Base-by-base conservation (phyloP, 1,140 invertebrate genomes). In the Drosophila orena region DNA sequence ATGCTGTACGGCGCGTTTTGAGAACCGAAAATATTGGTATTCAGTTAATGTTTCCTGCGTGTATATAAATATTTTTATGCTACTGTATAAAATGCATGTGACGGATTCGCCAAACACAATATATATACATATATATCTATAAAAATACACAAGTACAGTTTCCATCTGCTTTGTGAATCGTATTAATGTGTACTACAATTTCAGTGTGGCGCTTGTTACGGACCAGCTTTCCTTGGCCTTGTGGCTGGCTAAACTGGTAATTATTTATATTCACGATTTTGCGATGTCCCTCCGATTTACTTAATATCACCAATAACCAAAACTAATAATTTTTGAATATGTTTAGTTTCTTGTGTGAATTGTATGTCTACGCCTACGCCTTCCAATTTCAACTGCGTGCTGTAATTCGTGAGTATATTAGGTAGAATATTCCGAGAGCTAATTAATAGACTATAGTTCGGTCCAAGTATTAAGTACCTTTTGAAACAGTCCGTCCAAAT, bases 121-220 rank as follows among this genome's bases (percentile, higher is more conserved):
- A 75, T 62, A 55, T 24, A 59, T 27, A 15, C 37, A 53, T 55
- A 44, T 50, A 56, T 54, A 40, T 49, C 61, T 53, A 40, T 27
- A 52, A 27, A 15, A 14, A 38, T 7, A 38, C 15, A 47, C 64
- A 27, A 27, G 40, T 40, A 53, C 37, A 27, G 55, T 35, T 20
- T 40, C 40, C 12, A 37, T n/a, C 46, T 47, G 46, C n/a, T 20
- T 17, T 71, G 40, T 35, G 4, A 44, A 27, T 38, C 37, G 53
- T 71, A 88, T 70, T 79, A 89, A 89, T 77, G 43, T 77, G 66
- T 76, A 50, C 35, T 86, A 88, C 79, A 60, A 60, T 86, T 86
- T 88, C 84, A 86, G 83, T 79, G 70, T 58, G 55, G 59, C 52
- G 70, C 70, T 78, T 68, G 60, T 55, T 24, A 35, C 44, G 59